A percentile compares a stretch with the other conserved stretches of the same genome.
phyloP scores from a whole-genome alignment of 64 coral and sea anemone genomes.

The Pocillopora verrucosa region DNA sequence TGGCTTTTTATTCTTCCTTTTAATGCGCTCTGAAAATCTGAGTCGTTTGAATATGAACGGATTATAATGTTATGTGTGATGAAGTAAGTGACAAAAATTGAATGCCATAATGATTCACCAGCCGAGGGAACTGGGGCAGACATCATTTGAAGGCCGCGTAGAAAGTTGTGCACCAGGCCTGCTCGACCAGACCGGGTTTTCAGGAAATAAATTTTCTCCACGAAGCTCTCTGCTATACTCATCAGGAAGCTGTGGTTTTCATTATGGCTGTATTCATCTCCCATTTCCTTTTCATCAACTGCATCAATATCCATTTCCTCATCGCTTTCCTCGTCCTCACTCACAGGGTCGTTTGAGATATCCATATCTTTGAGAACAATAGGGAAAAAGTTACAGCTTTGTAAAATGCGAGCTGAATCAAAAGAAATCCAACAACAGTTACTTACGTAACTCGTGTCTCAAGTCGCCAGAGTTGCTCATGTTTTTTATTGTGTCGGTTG shows the following conservation, averaged over 20 bases:
- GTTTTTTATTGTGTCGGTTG: background rate
- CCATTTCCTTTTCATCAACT: background rate
- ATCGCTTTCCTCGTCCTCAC: slow-evolving; percentile 13
- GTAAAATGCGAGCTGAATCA: no score
- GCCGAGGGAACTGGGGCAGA: background rate
- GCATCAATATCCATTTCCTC: background rate
- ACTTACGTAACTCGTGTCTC: slow-evolving; percentile 3
- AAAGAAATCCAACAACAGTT: no score
- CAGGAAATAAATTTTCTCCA: slow-evolving; percentile 28
- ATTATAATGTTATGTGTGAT: no score
- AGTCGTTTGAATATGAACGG: no score
- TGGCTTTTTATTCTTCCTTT: no score
- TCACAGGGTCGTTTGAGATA: background rate
- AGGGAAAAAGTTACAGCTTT: no score
- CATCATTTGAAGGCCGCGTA: slow-evolving; percentile 5
- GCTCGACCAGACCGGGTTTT: slow-evolving; percentile 42
- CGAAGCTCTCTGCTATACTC: background rate
- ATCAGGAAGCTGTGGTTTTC: background rate
- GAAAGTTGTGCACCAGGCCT: slow-evolving; percentile 39
- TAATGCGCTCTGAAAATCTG: no score
- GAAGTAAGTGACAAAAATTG: no score
- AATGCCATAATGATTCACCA: background rate
- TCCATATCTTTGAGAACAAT: background rate
- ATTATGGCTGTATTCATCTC: background rate
- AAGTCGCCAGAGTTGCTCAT: slow-evolving; percentile 8